phyloP scores from a whole-genome alignment of 2,113 vertebrate genomes.

The Brachyistius frenatus region DNA sequence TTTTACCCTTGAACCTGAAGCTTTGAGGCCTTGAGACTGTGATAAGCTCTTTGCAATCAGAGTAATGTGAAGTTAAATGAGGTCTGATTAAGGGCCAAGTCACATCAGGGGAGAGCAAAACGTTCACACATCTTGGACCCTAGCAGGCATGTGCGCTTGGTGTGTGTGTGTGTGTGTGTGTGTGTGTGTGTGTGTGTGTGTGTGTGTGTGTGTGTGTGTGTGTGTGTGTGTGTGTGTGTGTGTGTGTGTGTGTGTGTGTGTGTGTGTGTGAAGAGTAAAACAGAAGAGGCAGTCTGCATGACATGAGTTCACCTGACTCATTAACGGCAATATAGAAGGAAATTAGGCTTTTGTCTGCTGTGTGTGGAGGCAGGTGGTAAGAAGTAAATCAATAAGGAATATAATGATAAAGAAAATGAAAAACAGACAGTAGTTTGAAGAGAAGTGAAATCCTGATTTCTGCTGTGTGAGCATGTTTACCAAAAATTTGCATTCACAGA shows the following conservation, averaged over 20 bases:
- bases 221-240: too few species aligned
- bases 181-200: too few species aligned
- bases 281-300: neutral
- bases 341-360: conserved; percentile 27
- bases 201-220: too few species aligned
- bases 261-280: too few species aligned
- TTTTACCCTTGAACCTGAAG: conserved; percentile 11
- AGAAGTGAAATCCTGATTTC: neutral
- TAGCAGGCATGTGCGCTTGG: neutral
- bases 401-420: neutral
- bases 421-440: neutral
- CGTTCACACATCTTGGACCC: neutral
- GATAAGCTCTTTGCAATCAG: conserved; percentile 10
- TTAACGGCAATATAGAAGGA: conserved; percentile 22
- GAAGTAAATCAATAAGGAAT: conserved; percentile 20
- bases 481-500: conserved; percentile 4
- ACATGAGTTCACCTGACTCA: conserved; percentile 18
- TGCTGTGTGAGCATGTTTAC: neutral
- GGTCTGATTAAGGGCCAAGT: conserved; percentile 14
- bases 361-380: neutral
- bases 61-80: conserved; percentile 22
- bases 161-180: neutral
- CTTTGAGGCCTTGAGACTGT: neutral
- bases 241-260: too few species aligned
- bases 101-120: neutral